Evolutionary conservation across 2,888 invertebrate species (phyloP).

Genomic region (Drosophila conformis): DNA sequence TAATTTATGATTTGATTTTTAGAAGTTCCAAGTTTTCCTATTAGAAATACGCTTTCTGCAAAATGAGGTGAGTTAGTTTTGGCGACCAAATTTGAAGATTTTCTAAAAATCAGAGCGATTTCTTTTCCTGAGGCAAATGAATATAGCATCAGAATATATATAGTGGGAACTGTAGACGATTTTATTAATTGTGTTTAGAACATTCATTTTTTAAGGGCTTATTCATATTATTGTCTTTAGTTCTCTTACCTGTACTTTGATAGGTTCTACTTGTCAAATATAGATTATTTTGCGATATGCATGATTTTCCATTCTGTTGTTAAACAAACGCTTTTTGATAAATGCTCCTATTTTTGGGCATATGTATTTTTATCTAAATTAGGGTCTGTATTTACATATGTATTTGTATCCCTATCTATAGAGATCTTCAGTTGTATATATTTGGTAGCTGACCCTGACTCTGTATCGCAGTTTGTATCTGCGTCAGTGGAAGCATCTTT

Average conservation of each 20-base stretch:
- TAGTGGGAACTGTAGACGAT: accelerated
- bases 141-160: not conserved
- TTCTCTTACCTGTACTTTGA: not conserved
- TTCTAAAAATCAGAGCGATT: not conserved
- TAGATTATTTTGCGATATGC: not conserved
- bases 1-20: not conserved
- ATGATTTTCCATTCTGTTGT: not conserved
- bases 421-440: not conserved
- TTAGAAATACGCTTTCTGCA: not conserved
- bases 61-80: not conserved
- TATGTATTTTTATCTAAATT: not conserved
- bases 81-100: not conserved
- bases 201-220: not conserved
- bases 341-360: not conserved
- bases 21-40: no score
- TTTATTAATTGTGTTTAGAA: not conserved
- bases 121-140: not conserved
- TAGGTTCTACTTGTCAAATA: not conserved
- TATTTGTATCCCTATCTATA: slow-evolving; percentile 23
- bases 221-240: not conserved
- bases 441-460: not conserved
- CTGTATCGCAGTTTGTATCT: not conserved
- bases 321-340: not conserved
- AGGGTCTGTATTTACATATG: not conserved
- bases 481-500: slow-evolving; percentile 14